Base-by-base conservation (phyloP, 2,113 vertebrate species). In the Tylochromis polylepis region DNA sequence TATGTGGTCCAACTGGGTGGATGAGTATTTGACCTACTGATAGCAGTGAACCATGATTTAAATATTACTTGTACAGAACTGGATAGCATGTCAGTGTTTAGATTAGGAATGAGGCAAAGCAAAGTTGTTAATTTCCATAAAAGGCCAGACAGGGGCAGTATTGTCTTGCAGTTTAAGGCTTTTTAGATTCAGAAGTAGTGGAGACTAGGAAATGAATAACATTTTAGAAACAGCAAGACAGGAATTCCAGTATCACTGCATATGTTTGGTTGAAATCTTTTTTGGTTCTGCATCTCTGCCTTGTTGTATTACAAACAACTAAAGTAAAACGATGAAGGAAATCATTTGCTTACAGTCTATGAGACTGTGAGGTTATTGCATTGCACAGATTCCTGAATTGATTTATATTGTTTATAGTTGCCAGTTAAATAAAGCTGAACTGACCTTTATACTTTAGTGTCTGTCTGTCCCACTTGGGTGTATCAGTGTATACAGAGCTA, bases 1-100 rank as follows among this genome's bases (percentile, higher is more conserved):
- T 8, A 81, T 49, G 10, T 29, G 49, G 67, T 72, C 27, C 51
- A 31, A 31, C 31, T 59, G 41, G 58, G 16, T 56, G n/a, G 82
- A 79, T 70, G 79, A 36, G 83, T 62, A 78, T 80, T 51, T 88
- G 31, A 72, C 3, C 88, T 94, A 92, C 89, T 94, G 89, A 89
- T 90, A 94, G 81, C 75, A 82, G 70, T 4, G 55, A 84, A 67
- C 36, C 88, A 60, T 34, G 3, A 77, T 34, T 10, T 53, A 53
- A 34, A 51, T 34, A 14, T 53, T 53, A n/a, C 11, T 53, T 51
- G 27, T 31, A 77, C 27, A 53, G 11, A 77, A 77, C 49, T 14
- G 46, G 27, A 34, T n/a, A 77, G 46, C 6, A 77, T 20, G 18
- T 77, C 43, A 31, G 43, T 51, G 72, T 34, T 51, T n/a, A n/a